Evolutionary conservation across 2,888 invertebrate species (phyloP).

Genomic region (Aspidiotus destructor): DNA sequence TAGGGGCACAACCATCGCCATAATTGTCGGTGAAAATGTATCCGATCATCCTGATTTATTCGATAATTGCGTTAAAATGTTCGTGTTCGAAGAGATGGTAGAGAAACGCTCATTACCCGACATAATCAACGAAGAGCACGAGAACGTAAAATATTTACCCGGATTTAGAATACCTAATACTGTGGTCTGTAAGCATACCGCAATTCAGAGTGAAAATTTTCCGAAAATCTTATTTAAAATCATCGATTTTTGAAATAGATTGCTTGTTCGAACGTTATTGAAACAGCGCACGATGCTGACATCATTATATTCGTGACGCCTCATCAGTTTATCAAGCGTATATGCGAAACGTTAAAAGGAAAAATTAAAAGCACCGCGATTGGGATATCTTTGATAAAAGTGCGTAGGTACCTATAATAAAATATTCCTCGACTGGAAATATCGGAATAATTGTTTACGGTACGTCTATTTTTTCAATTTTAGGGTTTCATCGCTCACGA

Average conservation of each 20-base stretch:
- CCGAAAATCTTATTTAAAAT: background rate
- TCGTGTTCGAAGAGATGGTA: conserved; percentile 91
- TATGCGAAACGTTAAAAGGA: conserved; percentile 75
- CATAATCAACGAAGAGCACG: conserved; percentile 94
- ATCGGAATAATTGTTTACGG: conserved; percentile 10
- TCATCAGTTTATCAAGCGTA: conserved; percentile 86
- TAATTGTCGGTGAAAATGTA: conserved; percentile 76
- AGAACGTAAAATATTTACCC: conserved; percentile 96
- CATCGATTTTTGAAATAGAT: conserved; percentile 51
- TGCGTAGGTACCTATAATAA: conserved; percentile 41
- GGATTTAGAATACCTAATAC: conserved; percentile 86
- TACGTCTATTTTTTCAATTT: conserved; percentile 23
- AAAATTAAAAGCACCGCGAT: conserved; percentile 83
- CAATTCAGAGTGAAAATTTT: background rate
- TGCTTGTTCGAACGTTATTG: conserved; percentile 82
- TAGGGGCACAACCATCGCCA: conserved; percentile 94
- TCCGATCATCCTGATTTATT: conserved; percentile 62
- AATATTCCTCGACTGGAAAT: background rate
- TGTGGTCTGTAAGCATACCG: conserved; percentile 67
- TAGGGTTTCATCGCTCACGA: conserved; percentile 83
- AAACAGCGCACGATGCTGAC: conserved; percentile 84
- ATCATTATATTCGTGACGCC: conserved; percentile 93
- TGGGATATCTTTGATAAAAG: conserved; percentile 92
- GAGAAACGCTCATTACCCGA: conserved; percentile 91
- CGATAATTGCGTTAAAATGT: conserved; percentile 85